Conservation (phyloP, 2,888 invertebrate species). For the Lasioglossum villosulum region DNA sequence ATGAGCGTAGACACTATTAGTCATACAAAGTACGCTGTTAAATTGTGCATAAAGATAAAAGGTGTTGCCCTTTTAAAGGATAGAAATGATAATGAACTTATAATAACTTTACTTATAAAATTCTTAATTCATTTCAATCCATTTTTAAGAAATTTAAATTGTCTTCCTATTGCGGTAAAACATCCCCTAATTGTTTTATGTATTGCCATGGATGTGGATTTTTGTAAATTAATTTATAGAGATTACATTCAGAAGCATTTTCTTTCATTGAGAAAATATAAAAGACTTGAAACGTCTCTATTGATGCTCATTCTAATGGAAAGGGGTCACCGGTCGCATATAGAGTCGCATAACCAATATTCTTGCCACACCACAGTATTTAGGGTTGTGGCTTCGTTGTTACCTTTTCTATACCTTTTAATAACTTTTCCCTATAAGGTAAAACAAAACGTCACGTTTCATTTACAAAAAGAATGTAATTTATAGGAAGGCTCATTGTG, state of each 20-base stretch:
- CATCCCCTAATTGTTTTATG: neutral
- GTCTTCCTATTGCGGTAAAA: neutral
- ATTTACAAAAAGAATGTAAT: neutral
- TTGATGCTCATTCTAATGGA: neutral
- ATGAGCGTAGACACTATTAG: neutral
- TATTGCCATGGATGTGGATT: neutral
- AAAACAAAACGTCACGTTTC: neutral
- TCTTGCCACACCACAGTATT: neutral
- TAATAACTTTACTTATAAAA: no score
- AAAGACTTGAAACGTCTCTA: neutral
- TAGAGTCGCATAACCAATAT: neutral
- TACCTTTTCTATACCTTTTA: neutral
- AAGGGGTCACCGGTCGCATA: neutral
- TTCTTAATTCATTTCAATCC: neutral
- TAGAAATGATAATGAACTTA: neutral
- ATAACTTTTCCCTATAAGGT: neutral
- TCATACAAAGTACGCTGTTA: neutral
- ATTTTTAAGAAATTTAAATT: neutral
- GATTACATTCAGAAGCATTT: neutral
- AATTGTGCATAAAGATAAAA: neutral
- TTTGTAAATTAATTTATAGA: neutral
- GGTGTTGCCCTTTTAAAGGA: neutral
- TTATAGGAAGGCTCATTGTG: neutral
- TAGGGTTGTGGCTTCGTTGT: neutral
- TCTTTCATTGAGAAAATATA: neutral